Conservation (phyloP, 35 echinoderm and acorn worm species). For the Lytechinus variegatus region DNA sequence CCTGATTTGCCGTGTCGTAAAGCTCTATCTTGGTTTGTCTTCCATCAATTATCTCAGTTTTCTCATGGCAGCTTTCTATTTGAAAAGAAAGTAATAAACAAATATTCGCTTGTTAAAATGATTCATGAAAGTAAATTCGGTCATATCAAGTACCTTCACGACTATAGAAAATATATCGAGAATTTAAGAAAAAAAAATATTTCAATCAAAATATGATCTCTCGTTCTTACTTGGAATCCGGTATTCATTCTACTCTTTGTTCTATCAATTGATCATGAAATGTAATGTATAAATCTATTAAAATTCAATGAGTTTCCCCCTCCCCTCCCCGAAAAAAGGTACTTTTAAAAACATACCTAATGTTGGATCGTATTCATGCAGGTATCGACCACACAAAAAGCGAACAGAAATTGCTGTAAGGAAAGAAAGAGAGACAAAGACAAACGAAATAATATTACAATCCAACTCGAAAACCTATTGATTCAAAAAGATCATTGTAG, state of each 20-base stretch:
- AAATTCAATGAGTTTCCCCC: too few relatives aligned
- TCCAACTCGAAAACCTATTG: not conserved
- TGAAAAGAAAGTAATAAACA: not conserved
- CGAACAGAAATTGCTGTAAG: conserved; percentile 81
- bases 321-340: too few relatives aligned
- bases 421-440: conserved; percentile 11
- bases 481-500: not conserved
- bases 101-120: not conserved
- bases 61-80: conserved; percentile 91
- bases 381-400: conserved; percentile 87
- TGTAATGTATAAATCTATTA: too few relatives aligned
- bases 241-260: too few relatives aligned
- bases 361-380: conserved; percentile 91
- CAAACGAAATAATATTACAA: not conserved
- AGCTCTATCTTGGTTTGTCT: conserved; percentile 79
- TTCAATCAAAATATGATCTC: too few relatives aligned
- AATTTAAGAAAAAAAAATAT: too few relatives aligned
- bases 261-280: too few relatives aligned
- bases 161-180: too few relatives aligned
- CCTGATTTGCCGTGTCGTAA: conserved; percentile 88
- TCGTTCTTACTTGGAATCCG: too few relatives aligned
- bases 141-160: too few relatives aligned
- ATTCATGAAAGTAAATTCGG: too few relatives aligned
- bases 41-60: conserved; percentile 81
- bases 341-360: conserved; percentile 67